phyloP scores from a whole-genome alignment of 2,113 vertebrate species.

The Potamarius usumacintae region DNA sequence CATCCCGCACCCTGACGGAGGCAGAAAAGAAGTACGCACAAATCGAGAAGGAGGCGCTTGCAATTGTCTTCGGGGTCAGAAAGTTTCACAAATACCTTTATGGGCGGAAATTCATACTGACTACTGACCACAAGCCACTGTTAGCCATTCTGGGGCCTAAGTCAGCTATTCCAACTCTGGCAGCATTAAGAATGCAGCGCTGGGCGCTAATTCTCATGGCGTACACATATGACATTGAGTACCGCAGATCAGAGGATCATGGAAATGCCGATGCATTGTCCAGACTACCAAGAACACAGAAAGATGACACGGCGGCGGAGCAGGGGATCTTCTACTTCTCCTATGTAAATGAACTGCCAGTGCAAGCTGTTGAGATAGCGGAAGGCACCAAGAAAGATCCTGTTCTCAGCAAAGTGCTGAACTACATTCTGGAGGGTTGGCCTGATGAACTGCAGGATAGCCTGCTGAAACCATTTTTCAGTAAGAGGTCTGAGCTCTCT shows the following conservation, averaged over 20 bases:
- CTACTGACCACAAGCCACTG: constrained; percentile 31
- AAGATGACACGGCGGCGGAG: neutral
- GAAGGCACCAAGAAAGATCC: neutral
- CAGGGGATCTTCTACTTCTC: neutral
- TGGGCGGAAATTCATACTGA: neutral
- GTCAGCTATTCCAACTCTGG: neutral
- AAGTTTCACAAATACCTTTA: constrained; percentile 33
- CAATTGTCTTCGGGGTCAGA: constrained; percentile 25
- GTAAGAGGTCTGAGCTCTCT: neutral
- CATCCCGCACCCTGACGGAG: constrained; percentile 5
- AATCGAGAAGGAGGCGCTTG: constrained; percentile 25
- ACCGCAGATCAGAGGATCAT: neutral
- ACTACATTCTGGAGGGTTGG: neutral
- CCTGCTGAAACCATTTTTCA: neutral
- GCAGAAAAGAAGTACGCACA: constrained; percentile 27
- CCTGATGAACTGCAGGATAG: neutral
- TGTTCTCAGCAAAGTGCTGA: neutral
- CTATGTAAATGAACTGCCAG: neutral
- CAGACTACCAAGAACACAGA: neutral
- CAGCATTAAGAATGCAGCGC: neutral
- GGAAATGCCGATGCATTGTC: neutral
- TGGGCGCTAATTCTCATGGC: neutral
- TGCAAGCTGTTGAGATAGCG: neutral
- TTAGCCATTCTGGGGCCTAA: neutral
- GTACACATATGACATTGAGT: neutral